These are phyloP conservation scores for Cuculus canorus DNA, from an alignment of 2,797 vertebrate species.

Conservation along the genomic window DNA sequence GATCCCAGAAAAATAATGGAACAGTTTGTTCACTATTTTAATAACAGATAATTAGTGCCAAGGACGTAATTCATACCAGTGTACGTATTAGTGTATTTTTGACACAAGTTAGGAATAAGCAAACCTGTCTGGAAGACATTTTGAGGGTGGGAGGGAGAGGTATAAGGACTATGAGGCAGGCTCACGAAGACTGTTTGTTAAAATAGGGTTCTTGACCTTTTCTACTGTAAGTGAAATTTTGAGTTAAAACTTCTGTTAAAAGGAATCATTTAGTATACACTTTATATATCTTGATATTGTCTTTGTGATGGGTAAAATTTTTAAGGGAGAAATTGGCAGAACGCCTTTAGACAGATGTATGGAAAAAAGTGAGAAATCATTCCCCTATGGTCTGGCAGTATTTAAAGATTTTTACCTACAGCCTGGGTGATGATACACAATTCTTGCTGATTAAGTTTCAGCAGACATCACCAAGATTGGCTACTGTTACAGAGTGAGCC, in stretches of 20 bases:
- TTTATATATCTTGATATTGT: neutral
- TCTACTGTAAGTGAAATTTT: neutral
- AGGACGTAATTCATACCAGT: neutral
- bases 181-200: neutral
- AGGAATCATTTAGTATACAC: neutral
- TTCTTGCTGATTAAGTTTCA: constrained; percentile 51
- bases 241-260: neutral
- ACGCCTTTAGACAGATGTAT: neutral
- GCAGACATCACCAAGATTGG: constrained; percentile 43
- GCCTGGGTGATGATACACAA: neutral
- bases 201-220: neutral
- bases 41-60: neutral
- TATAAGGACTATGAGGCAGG: neutral
- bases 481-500: constrained; percentile 26
- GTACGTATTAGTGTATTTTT: neutral
- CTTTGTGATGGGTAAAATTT: neutral
- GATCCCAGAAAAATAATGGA: neutral
- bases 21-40: neutral
- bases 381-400: neutral
- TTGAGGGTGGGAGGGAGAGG: neutral
- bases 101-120: neutral
- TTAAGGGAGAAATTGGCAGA: neutral
- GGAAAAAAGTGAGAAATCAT: neutral
- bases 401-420: constrained; percentile 27
- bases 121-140: neutral